Base-by-base conservation (phyloP, 2,888 invertebrate genomes). In the Dicycla oo region DNA sequence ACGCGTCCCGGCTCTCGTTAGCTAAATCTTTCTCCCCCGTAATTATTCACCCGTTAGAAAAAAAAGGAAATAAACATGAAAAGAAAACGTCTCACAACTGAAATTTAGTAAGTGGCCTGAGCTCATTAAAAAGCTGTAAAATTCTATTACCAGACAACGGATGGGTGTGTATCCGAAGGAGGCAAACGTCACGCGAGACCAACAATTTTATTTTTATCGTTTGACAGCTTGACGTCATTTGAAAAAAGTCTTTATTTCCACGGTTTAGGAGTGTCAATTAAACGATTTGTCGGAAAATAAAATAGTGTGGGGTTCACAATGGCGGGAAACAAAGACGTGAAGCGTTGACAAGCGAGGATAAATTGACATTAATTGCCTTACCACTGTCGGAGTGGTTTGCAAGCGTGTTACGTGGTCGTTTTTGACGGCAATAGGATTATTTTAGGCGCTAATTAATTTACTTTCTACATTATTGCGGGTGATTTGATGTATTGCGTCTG, bases 41-140 rank as follows among this genome's bases (percentile, higher is more conserved):
- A 94, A 95, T 95, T 94, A 95, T 93, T 94, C 93, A 94, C 90
- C 88, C 86, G 83, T 84, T 84, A 84, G 84, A 88, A 93, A 90
- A 91, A 81, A 88, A 86, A 85, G 84, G 84, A 91, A 88, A 91
- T 86, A 88, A 93, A 94, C 92, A 93, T 94, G 92, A 93, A 95
- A 94, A 94, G 93, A 91, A 34, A 92, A 89, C 91, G 93, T 93
- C 91, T 88, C 88, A 85, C 87, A 86, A 87, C 86, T 91, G 92
- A 92, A 93, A 94, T 94, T 93, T 92, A 93, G 93, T 94, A 94
- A 94, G 93, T 92, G 93, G 93, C 90, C 89, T 88, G 89, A 87
- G 92, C 94, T 94, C 94, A 95, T 95, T 95, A 95, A 94, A 95
- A 95, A 94, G 94, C 93, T 94, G 94, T 95, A 95, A 95, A 95